Conservation (phyloP, 2,113 vertebrate species). For the Orcinus orca region DNA sequence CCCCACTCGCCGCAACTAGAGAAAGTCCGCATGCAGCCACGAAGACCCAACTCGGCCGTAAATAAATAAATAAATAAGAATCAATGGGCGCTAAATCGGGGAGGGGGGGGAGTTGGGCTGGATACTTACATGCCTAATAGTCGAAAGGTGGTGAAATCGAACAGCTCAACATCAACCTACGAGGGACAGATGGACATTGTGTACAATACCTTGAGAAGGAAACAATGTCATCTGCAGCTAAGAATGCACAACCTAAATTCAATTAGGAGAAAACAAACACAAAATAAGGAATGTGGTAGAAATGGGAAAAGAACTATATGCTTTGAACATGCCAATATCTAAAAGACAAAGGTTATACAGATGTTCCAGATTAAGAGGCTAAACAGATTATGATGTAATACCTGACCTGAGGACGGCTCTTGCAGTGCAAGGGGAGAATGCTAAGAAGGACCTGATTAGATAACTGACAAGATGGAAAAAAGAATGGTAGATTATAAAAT, state of each 20-base stretch:
- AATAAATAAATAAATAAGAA: neutral
- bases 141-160: neutral
- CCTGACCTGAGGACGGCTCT: neutral
- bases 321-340: neutral
- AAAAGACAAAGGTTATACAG: neutral
- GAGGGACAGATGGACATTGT: neutral
- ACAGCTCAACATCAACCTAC: neutral
- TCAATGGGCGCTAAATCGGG: neutral
- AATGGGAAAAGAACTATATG: neutral
- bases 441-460: neutral
- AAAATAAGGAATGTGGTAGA: neutral
- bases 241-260: neutral
- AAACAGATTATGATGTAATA: neutral
- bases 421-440: neutral
- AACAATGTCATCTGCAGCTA: neutral
- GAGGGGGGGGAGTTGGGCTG: rapidly evolving
- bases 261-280: neutral
- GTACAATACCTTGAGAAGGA: neutral
- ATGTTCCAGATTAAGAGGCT: neutral
- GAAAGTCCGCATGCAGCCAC: too few species aligned
- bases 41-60: too few species aligned
- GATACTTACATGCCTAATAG: neutral
- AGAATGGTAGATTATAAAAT: neutral
- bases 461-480: neutral
- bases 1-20: too few species aligned